Evolutionary conservation across 2,797 vertebrate genomes (phyloP).

Genomic region (Pitangus sulphuratus): DNA sequence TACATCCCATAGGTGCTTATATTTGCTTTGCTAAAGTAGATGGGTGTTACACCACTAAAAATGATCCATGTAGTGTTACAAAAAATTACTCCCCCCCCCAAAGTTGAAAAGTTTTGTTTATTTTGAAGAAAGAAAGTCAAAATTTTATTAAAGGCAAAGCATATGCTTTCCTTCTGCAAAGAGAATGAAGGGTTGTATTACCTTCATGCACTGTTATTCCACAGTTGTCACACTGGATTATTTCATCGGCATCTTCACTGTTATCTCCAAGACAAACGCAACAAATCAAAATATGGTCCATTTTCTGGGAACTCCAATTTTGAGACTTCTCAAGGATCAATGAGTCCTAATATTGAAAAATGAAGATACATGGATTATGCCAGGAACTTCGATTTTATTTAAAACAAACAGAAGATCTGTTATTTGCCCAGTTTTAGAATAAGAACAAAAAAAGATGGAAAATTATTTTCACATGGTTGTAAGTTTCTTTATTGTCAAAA

Average conservation of each 20-base stretch:
- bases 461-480: background rate
- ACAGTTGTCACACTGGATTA: conserved; percentile 99
- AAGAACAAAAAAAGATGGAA: background rate
- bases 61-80: background rate
- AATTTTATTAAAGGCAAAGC: background rate
- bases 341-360: conserved; percentile 85
- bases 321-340: conserved; percentile 91
- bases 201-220: conserved; percentile 99
- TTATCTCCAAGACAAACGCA: conserved; percentile 99
- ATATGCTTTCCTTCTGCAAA: background rate
- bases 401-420: background rate
- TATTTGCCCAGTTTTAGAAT: background rate
- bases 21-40: background rate
- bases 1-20: background rate
- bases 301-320: conserved; percentile 92
- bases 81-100: background rate
- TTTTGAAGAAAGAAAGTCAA: background rate
- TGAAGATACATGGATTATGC: conserved; percentile 31
- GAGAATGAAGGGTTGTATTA: conserved; percentile 68
- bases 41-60: background rate
- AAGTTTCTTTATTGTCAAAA: background rate
- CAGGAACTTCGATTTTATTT: background rate
- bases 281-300: conserved; percentile 98
- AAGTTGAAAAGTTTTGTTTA: background rate
- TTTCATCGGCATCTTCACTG: conserved; percentile 98